Percentiles rank a stretch among this genome's conserved stretches.
Conservation (phyloP, 37 sponge, comb jelly and placozoan genomes). For the Dysidea cf. avara region DNA sequence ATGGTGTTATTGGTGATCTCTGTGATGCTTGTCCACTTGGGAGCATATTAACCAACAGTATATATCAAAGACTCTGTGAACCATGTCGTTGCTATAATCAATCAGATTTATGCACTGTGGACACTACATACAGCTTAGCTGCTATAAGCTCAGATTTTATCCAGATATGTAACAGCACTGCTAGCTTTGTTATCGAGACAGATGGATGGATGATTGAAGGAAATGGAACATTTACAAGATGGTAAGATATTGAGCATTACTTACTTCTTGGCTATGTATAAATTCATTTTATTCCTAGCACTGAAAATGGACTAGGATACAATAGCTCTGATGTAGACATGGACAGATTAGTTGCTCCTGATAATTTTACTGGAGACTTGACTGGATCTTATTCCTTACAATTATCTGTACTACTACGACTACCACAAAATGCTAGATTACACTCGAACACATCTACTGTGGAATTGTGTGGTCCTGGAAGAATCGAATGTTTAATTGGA, state of each 20-base stretch:
- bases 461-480: conserved; percentile 4
- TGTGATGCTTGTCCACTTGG: conserved; percentile 68
- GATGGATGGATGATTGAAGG: conserved; percentile 51
- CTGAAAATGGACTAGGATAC: conserved; percentile 41
- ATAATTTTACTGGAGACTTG: conserved; percentile 36
- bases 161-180: conserved; percentile 6
- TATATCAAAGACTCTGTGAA: conserved; percentile 1
- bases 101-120: conserved; percentile 12
- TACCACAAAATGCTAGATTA: conserved; percentile 3
- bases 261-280: not conserved
- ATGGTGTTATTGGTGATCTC: conserved; percentile 38
- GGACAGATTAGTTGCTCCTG: conserved; percentile 42
- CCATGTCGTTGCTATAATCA: conserved; percentile 26
- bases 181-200: conserved; percentile 1
- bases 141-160: conserved; percentile 25
- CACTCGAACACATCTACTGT: not conserved
- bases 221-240: not conserved
- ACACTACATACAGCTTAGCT: not conserved
- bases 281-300: conserved; percentile 2
- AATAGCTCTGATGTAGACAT: conserved; percentile 9
- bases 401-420: conserved; percentile 7
- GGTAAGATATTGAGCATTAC: not conserved
- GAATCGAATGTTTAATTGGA: conserved; percentile 8
- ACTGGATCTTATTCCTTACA: conserved; percentile 35
- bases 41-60: conserved; percentile 20